Conservation (phyloP, 2,888 invertebrate species). For the Chirona hameri region DNA sequence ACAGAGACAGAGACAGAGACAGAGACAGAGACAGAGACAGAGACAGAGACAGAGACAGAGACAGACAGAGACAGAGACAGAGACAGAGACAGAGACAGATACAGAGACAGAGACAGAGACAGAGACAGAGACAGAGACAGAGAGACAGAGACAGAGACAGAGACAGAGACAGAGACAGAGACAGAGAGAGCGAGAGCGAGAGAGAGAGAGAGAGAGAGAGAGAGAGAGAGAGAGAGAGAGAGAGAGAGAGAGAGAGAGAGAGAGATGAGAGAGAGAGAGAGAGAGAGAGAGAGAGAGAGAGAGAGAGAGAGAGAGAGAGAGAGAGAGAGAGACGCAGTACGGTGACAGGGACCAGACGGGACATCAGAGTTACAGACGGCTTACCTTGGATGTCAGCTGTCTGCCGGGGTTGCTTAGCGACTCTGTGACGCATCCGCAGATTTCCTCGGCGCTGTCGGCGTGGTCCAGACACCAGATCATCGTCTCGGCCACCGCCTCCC, state of each 20-base stretch:
- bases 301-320: neutral
- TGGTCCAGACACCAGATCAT: conserved; percentile 99
- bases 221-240: too few relatives aligned
- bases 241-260: neutral
- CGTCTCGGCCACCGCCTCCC: conserved; percentile 79
- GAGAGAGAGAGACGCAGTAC: neutral
- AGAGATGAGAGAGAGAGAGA: neutral
- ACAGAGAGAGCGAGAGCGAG: too few relatives aligned
- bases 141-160: neutral
- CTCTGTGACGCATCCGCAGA: conserved; percentile 86
- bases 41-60: too few relatives aligned
- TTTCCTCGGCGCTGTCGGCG: conserved; percentile 94
- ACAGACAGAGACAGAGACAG: too few relatives aligned
- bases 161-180: neutral
- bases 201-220: too few relatives aligned
- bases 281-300: neutral
- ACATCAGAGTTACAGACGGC: neutral
- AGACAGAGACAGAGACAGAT: too few relatives aligned
- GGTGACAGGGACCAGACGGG: too few relatives aligned
- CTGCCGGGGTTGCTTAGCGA: conserved; percentile 71
- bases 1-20: too few relatives aligned
- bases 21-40: too few relatives aligned
- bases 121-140: neutral
- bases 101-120: too few relatives aligned
- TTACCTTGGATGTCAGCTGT: conserved; percentile 70